Evolutionary conservation across 2,113 vertebrate species (phyloP).

Genomic region (Garra rufa): DNA sequence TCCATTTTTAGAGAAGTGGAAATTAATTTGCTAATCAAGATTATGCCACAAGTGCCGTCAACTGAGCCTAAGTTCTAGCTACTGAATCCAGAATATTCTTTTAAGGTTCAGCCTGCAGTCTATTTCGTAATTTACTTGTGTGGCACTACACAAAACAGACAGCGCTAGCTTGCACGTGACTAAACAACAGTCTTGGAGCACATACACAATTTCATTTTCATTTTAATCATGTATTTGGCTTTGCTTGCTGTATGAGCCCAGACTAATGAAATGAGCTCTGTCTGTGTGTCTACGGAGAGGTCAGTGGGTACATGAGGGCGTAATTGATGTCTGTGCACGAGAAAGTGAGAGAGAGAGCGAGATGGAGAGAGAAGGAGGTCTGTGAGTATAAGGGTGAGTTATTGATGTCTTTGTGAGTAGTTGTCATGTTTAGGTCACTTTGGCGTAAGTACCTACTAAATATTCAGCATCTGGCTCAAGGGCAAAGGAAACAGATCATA

Average conservation of each 20-base stretch:
- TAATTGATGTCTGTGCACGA: slow-evolving; percentile 38
- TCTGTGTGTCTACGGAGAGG: slow-evolving; percentile 36
- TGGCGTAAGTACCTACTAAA: slow-evolving; percentile 36
- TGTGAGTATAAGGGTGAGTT: slow-evolving; percentile 7
- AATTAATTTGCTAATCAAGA: neutral
- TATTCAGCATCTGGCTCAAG: slow-evolving; percentile 47
- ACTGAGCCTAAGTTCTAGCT: neutral
- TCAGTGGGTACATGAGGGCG: slow-evolving; percentile 33
- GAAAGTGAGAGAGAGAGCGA: slow-evolving; percentile 2
- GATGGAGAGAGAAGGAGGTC: neutral
- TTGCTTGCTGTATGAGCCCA: slow-evolving; percentile 26
- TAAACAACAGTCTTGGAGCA: neutral
- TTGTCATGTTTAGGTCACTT: slow-evolving; percentile 42
- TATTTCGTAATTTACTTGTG: neutral
- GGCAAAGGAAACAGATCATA: slow-evolving; percentile 15
- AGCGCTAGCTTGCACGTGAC: neutral
- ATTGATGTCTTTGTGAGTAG: slow-evolving; percentile 35
- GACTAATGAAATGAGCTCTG: slow-evolving; percentile 45
- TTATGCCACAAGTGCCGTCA: neutral
- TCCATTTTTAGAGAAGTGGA: neutral
- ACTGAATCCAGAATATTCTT: neutral
- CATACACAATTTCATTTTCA: slow-evolving; percentile 9
- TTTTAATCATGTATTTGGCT: slow-evolving; percentile 27
- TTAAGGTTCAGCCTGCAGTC: neutral
- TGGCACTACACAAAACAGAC: neutral